Evolutionary conservation across 1,140 invertebrate genomes (phyloP), one percentile per base, ranked within the genome.

Genomic region (Heliconius hewitsoni): DNA sequence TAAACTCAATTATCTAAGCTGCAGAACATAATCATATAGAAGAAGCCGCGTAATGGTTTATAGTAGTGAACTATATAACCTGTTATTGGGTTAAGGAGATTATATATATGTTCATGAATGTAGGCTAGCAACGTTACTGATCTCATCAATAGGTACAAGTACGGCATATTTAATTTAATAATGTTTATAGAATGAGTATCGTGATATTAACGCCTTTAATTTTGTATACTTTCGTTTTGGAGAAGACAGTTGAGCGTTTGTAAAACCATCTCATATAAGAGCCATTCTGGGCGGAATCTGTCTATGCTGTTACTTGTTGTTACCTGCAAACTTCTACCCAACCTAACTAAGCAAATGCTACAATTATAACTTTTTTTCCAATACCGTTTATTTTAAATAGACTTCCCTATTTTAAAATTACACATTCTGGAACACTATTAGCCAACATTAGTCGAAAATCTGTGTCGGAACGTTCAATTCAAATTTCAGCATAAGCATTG

Each of bases 401-500:
- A 16, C 27, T 13, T 66, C 16, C 27, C 60, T 30, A 8, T 66
- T 66, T 18, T 66, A 66, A 1, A 30, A 27, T 16, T 13, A 16
- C 30, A 66, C n/a, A 16, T 57, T 66, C 27, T 66, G 27, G 60
- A 66, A 30, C 27, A 66, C 60, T n/a, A 66, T 66, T 66, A 66
- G 60, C 27, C 60, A 66, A 66, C 60, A 30, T 30, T 30, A 66
- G 60, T 66, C 60, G 60, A 66, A 66, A 66, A 27, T 74, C 18
- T 74, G 39, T 77, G 55, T 80, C 52, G 60, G 60, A 23, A 66
- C 60, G 60, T 57, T 85, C 84, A 84, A 83, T 85, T 83, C 57
- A 82, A 83, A 83, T 88, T 85, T 86, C 79, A 83, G 86, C 85
- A 81, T 79, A 83, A 82, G 84, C 86, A 90, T 83, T 87, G 85